Base-by-base conservation (phyloP, 2,113 vertebrate species). In the Promerops cafer region DNA sequence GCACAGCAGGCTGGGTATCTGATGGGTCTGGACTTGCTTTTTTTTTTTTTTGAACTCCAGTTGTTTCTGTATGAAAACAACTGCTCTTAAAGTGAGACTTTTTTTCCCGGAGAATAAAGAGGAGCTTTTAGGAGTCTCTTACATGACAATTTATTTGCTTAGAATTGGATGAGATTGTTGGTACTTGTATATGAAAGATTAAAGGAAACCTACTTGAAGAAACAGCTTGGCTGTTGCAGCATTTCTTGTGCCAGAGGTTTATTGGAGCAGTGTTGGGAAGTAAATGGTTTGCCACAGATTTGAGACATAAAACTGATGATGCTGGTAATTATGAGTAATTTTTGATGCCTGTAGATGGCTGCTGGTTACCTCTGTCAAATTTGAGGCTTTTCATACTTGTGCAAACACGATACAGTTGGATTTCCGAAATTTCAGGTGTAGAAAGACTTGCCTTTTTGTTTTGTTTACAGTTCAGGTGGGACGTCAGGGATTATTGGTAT, bases 351-450 rank as follows among this genome's bases (percentile, higher is more conserved):
- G 0, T 44, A 6, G n/a, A 10, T 60, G 19, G 7, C 16, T 88
- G 0, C 10, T 69, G 37, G 10, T 72, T 86, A 21, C 6, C 13
- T 11, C 33, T 53, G 31, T 50, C 50, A 74, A 19, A 40, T 24
- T 23, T 59, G 47, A 22, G 16, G 33, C 52, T 76, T 56, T 24
- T 31, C 2, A 1, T 24, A 28, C n/a, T 71, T 68, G 4, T 40
- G 15, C 8, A 47, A 47, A 44, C 7, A 22, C 1, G 4, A 0
- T 42, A 18, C 2, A 8, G 8, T n/a, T 63, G 28, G 53, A 49
- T 6, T 70, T 84, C 8, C 2, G 7, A 69, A 83, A 39, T 3
- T 19, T 87, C 3, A 44, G 2, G 1, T 69, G 7, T 80, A 31
- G 70, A 52, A n/a, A 10, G n/a, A 26, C 7, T 44, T 60, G 22